Evolutionary conservation across 2,113 vertebrate species (phyloP).

Genomic region (Promerops cafer): DNA sequence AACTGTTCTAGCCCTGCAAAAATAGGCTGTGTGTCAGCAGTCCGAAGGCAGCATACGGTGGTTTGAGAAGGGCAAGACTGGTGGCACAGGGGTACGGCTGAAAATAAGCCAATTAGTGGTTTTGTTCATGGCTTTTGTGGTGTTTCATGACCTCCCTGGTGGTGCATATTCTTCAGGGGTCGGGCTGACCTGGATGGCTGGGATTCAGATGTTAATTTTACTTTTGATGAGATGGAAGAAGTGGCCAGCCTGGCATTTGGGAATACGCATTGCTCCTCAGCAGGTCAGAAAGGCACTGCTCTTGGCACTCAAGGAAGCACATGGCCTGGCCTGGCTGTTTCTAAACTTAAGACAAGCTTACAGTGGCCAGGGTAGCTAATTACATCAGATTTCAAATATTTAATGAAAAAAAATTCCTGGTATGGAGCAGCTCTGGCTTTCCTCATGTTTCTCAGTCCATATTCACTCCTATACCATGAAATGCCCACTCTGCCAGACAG

Average conservation of each 20-base stretch:
- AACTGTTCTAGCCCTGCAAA: conserved; percentile 18
- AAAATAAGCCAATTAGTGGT: conserved; percentile 24
- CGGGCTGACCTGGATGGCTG: not conserved
- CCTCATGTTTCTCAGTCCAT: not conserved
- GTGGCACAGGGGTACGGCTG: not conserved
- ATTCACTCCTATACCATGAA: not conserved
- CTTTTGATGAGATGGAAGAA: fast-evolving
- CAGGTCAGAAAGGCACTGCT: not conserved
- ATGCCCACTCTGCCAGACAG: not conserved
- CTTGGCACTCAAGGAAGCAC: not conserved
- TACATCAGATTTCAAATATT: not conserved
- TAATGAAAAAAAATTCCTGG: not conserved
- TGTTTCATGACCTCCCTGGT: not conserved
- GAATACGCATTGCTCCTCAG: not conserved
- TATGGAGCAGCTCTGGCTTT: not conserved
- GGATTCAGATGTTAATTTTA: not conserved
- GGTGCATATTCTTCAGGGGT: not conserved
- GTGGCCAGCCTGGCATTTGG: not conserved
- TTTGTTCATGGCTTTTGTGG: not conserved
- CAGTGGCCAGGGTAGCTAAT: not conserved
- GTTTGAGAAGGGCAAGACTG: not conserved
- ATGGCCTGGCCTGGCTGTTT: not conserved
- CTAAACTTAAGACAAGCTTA: not conserved
- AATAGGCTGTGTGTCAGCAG: not conserved
- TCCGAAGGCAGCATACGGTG: not conserved